phyloP scores from a whole-genome alignment of 2,888 invertebrate genomes.

The Ctena decussata region DNA sequence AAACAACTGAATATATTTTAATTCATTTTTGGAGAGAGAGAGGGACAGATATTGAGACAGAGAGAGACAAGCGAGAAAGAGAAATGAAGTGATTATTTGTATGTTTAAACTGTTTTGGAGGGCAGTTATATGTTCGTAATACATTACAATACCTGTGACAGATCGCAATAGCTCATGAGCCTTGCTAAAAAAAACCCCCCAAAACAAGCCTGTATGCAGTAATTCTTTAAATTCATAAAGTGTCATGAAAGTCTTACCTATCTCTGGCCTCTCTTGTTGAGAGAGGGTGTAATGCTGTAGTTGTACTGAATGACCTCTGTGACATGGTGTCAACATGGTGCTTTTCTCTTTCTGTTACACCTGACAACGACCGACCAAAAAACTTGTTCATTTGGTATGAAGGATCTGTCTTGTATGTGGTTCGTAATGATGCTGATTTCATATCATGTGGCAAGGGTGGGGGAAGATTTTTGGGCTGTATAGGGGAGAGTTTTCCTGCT shows the following conservation, averaged over 20 bases:
- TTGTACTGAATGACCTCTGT: slow-evolving; percentile 71
- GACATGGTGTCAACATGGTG: slow-evolving; percentile 59
- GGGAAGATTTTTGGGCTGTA: slow-evolving; percentile 68
- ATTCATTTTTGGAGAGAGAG: no score
- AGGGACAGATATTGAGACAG: no score
- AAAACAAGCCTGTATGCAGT: no score
- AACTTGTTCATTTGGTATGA: slow-evolving; percentile 62
- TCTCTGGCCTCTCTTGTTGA: slow-evolving; percentile 80
- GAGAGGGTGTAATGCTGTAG: slow-evolving; percentile 72
- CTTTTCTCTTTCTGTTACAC: slow-evolving; percentile 30
- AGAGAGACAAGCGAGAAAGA: no score
- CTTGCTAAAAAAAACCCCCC: no score
- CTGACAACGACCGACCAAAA: slow-evolving; percentile 60
- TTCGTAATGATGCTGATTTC: slow-evolving; percentile 72
- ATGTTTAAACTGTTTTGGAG: no score
- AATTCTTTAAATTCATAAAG: no score
- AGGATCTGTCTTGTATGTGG: slow-evolving; percentile 76
- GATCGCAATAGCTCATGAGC: no score
- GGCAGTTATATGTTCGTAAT: no score
- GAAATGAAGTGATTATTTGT: no score
- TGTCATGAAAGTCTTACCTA: slow-evolving; percentile 75
- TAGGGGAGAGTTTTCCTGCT: slow-evolving; percentile 65
- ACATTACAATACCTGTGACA: no score
- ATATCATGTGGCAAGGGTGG: slow-evolving; percentile 77
- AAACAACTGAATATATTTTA: no score